Evolutionary conservation across 1,140 invertebrate genomes (phyloP).

Genomic region (Nomia melanderi): DNA sequence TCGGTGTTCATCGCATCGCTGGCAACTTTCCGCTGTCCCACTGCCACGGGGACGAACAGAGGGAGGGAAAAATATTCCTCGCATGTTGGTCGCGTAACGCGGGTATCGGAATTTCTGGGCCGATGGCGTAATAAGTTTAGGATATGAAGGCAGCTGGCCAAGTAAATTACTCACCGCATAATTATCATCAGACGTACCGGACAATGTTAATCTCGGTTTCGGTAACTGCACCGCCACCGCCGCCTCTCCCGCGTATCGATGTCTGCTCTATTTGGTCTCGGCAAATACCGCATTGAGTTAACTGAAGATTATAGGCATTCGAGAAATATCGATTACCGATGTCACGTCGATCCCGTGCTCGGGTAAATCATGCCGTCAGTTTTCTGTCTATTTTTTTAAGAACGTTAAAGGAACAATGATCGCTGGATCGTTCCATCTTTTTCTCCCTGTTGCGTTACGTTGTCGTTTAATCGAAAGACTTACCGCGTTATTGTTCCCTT

Average conservation of each 20-base stretch:
- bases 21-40: not conserved
- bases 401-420: not conserved
- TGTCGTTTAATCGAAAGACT: no score
- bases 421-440: not conserved
- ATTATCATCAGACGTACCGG: constrained; percentile 49
- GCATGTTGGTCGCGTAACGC: not conserved
- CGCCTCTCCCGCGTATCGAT: constrained; percentile 18
- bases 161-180: constrained; percentile 34
- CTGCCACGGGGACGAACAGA: no score
- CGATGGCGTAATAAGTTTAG: constrained; percentile 28
- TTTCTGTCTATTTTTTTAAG: not conserved
- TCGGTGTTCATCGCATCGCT: not conserved
- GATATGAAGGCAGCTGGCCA: constrained; percentile 10
- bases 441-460: not conserved
- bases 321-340: constrained; percentile 44
- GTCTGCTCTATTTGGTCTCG: constrained; percentile 40
- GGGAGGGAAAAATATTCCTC: constrained; percentile 1
- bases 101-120: constrained; percentile 8
- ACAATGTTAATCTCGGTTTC: constrained; percentile 54
- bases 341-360: not conserved
- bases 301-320: constrained; percentile 45
- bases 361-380: not conserved
- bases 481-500: no score
- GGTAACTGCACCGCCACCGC: constrained; percentile 21
- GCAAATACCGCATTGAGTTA: constrained; percentile 40